These are phyloP conservation scores for Temnothorax nylanderi DNA, from an alignment of 1,140 invertebrate genomes.

Conservation along the genomic window DNA sequence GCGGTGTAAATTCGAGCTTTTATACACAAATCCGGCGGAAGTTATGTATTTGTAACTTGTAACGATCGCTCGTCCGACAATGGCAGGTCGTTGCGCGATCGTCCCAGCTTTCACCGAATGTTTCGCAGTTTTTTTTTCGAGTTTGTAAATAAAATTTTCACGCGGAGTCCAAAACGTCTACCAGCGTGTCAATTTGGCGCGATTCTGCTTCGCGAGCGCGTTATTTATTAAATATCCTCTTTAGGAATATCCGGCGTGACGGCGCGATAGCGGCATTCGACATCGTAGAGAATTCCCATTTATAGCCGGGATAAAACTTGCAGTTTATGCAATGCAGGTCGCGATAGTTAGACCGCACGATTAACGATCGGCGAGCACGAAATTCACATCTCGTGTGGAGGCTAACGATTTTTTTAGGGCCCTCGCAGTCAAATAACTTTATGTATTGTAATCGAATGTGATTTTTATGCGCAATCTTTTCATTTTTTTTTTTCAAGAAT, in stretches of 20 bases:
- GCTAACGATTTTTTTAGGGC: constrained; percentile 29
- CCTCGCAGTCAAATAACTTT: constrained; percentile 18
- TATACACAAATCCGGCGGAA: constrained; percentile 26
- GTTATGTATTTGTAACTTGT: constrained; percentile 23
- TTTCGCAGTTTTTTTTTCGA: not conserved
- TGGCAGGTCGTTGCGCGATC: not conserved
- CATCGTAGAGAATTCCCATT: constrained; percentile 3
- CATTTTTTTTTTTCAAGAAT: not conserved
- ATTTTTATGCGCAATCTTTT: not conserved
- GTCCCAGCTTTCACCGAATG: not conserved
- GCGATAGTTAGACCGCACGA: constrained; percentile 24
- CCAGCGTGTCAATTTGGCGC: constrained; percentile 6
- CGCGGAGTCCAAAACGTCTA: not conserved
- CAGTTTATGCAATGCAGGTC: constrained; percentile 32
- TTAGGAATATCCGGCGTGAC: constrained; percentile 25
- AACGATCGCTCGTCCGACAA: constrained; percentile 31
- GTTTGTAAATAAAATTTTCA: constrained; percentile 35
- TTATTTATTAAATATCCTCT: constrained; percentile 47
- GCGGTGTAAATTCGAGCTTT: constrained; percentile 38
- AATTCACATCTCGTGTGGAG: constrained; percentile 7
- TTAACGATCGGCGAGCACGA: constrained; percentile 36
- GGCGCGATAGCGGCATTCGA: not conserved
- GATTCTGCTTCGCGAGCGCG: constrained; percentile 5
- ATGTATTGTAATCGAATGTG: not conserved
- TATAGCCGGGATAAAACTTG: constrained; percentile 46